These are phyloP conservation scores for Esox niger DNA, from an alignment of 2,113 vertebrate species.

Conservation along the genomic window DNA sequence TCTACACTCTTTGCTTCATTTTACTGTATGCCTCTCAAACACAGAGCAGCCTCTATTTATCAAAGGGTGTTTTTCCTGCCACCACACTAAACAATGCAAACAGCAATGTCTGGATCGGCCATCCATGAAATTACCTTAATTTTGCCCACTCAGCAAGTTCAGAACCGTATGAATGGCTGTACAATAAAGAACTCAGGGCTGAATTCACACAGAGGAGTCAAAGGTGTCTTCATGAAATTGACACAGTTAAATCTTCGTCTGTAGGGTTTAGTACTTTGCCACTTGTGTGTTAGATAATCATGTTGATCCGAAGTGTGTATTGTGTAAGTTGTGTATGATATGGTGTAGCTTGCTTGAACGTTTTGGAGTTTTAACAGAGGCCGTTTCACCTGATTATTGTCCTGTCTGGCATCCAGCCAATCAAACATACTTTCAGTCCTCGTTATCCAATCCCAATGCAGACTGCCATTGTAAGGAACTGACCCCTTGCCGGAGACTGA, in stretches of 20 bases:
- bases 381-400: conserved; percentile 16
- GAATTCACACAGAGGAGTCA: neutral
- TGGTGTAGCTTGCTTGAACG: neutral
- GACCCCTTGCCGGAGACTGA: neutral
- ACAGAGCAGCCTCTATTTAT: neutral
- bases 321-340: neutral
- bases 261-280: neutral
- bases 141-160: conserved; percentile 60
- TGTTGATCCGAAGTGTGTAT: no score
- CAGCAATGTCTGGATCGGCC: conserved; percentile 57
- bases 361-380: conserved; percentile 7
- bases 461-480: neutral
- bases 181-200: conserved; percentile 12
- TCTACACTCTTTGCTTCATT: neutral
- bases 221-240: conserved; percentile 15
- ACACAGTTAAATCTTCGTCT: no score
- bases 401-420: conserved; percentile 32
- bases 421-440: neutral
- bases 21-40: neutral
- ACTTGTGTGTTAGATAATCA: neutral
- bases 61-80: conserved; percentile 33
- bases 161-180: conserved; percentile 47
- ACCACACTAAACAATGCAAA: conserved; percentile 61
- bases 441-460: neutral
- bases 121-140: conserved; percentile 72